Evolutionary conservation across 2,797 vertebrate species (phyloP).

Genomic region (Eospalax fontanierii): DNA sequence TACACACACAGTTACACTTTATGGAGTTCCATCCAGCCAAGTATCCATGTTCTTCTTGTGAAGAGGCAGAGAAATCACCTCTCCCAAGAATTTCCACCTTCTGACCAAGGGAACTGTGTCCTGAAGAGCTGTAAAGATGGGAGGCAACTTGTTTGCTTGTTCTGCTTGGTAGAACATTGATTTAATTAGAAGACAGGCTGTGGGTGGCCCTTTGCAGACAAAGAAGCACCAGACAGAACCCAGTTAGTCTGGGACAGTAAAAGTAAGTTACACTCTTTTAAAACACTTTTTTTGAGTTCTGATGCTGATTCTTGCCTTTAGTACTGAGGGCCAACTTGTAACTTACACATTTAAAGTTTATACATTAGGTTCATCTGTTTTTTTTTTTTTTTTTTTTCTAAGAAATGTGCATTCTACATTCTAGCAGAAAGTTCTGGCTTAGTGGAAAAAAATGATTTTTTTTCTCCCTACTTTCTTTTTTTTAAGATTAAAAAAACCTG

Average conservation of each 20-base stretch:
- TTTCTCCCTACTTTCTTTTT: not conserved
- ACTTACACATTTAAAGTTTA: constrained; percentile 77
- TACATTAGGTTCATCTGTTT: constrained; percentile 64
- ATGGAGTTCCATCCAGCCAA: constrained; percentile 79
- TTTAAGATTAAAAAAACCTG: constrained; percentile 55
- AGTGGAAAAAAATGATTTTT: constrained; percentile 70
- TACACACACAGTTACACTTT: constrained; percentile 85
- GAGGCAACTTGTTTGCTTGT: constrained; percentile 82
- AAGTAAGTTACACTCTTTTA: constrained; percentile 79
- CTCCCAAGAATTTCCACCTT: constrained; percentile 82
- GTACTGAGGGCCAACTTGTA: constrained; percentile 68
- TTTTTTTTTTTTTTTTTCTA: constrained; percentile 70
- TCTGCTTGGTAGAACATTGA: constrained; percentile 77
- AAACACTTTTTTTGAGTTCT: constrained; percentile 67
- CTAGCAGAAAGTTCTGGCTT: constrained; percentile 66
- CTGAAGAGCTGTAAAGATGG: constrained; percentile 77
- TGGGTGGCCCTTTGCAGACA: constrained; percentile 83
- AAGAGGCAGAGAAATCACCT: constrained; percentile 84
- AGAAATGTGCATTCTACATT: constrained; percentile 24
- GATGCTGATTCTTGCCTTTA: constrained; percentile 78
- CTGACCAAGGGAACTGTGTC: constrained; percentile 73
- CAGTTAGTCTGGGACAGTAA: constrained; percentile 72
- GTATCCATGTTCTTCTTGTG: constrained; percentile 81
- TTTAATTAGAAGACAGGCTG: constrained; percentile 85
- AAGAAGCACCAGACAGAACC: constrained; percentile 73